These are phyloP conservation scores for Simalia tracyae DNA, from an alignment of 2,797 vertebrate genomes.

Conservation along the genomic window DNA sequence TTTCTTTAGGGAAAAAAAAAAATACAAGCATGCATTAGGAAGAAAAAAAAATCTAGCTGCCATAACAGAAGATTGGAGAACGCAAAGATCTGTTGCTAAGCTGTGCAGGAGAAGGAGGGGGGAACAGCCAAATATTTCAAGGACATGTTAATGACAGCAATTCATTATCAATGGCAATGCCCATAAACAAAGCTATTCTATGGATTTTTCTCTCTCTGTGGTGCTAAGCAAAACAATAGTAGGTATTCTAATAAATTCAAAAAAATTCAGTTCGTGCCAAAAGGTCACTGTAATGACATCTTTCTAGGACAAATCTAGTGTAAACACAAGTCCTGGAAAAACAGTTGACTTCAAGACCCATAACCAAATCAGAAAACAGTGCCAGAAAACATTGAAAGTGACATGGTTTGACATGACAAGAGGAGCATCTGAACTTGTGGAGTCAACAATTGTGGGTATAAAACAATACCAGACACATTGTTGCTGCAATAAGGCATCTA, in stretches of 20 bases:
- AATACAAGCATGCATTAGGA: neutral
- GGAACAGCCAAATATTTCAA: neutral
- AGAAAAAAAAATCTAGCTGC: neutral
- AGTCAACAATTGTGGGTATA: slow-evolving; percentile 10
- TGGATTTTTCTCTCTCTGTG: neutral
- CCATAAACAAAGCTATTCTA: neutral
- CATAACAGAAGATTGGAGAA: neutral
- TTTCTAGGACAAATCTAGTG: slow-evolving; percentile 35
- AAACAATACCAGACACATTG: slow-evolving; percentile 29
- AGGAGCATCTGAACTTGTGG: slow-evolving; percentile 34
- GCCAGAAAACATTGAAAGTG: slow-evolving; percentile 30
- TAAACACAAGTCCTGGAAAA: neutral
- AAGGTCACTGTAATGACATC: neutral
- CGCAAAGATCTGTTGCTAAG: neutral
- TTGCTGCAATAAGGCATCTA: slow-evolving; percentile 24
- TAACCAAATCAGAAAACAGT: slow-evolving; percentile 36
- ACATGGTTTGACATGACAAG: slow-evolving; percentile 29
- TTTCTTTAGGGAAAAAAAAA: neutral
- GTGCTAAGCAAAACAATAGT: neutral
- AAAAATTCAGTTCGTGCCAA: slow-evolving; percentile 25
- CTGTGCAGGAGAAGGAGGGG: neutral
- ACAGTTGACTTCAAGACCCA: slow-evolving; percentile 21
- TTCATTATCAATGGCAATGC: neutral
- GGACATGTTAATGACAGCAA: neutral
- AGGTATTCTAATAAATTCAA: neutral